Base-by-base conservation (phyloP, 2,113 vertebrate species). In the Myrmecophaga tridactyla region DNA sequence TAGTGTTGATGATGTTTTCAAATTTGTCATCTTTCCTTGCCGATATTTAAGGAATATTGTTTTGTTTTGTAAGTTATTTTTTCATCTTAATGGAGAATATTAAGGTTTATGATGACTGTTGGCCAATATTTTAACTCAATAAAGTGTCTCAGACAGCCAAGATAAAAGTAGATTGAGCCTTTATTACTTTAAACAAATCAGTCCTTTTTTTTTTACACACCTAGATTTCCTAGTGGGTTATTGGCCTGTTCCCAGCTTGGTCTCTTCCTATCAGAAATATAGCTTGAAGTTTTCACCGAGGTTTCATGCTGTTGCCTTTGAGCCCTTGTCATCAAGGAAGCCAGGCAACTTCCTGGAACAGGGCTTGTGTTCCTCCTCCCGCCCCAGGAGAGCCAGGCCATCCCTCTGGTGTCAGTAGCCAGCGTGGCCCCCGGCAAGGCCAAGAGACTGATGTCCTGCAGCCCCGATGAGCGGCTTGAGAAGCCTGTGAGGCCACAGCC, bases 321-420 rank as follows among this genome's bases (percentile, higher is more conserved):
- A 36, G 27, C 62, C 11, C 1, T 34, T 48, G 34, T 56, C 36
- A 39, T n/a, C 27, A 29, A 18, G 10, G 25, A 41, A 65, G 1
- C 41, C 25, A 15, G 73, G 53, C 29, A n/a, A 1, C 3, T 34
- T 9, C 4, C 62, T n/a, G 27, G 36, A 46, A 41, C 15, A 39
- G 36, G 34, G 2, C 39, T 43, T 6, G 84, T 36, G 11, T 15
- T 39, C 39, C 3, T 58, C 21, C 65, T 72, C 23, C 15, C 6
- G 9, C 7, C 86, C 4, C 93, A 99, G 99, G 99, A 99, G 96
- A 99, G 98, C 97, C 99, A 99, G 92, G 99, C 99, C 29, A 98
- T 99, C 88, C 99, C 99, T 0, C 95, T 99, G 34, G 90, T 99
- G 95, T 99, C 99, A 0, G 98, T 99, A 72, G 98, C 99, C 46